Evolutionary conservation across 2,888 invertebrate genomes (phyloP), one percentile per base, ranked within the genome.

Genomic region (Ametastegia equiseti): DNA sequence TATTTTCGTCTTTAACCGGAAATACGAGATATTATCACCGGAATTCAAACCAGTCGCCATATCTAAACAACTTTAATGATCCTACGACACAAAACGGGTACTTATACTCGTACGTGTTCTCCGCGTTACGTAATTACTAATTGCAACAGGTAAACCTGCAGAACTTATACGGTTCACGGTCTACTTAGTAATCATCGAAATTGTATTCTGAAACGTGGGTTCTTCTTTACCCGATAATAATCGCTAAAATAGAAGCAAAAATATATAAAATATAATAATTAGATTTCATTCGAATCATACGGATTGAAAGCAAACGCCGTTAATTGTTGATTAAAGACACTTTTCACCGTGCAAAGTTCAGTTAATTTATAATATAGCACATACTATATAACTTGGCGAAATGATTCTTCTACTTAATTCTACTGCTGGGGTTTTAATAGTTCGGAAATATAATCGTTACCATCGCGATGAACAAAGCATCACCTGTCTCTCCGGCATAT

Each of bases 401-500:
- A n/a, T n/a, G n/a, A n/a, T n/a, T n/a, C n/a, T n/a, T n/a, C n/a
- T n/a, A n/a, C n/a, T n/a, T n/a, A n/a, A n/a, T n/a, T n/a, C n/a
- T n/a, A n/a, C n/a, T n/a, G n/a, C n/a, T n/a, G n/a, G n/a, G n/a
- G n/a, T n/a, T n/a, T n/a, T n/a, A n/a, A n/a, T n/a, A n/a, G n/a
- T n/a, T n/a, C n/a, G n/a, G n/a, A n/a, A n/a, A n/a, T n/a, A n/a
- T 71, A 71, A 47, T 47, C 71, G 71, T 47, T 71, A 47, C 42
- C n/a, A n/a, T 27, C 45, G 47, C 23, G 71, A 45, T 71, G 30
- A 71, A 45, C 42, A 42, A 47, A 47, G 23, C 42, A 42, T 42
- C 27, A 71, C 23, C n/a, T 15, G 71, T 42, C 27, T 5, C 45
- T 47, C 27, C n/a, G 71, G 15, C n/a, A n/a, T 63, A 9, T 71